Evolutionary conservation across 1,140 invertebrate genomes (phyloP).

Genomic region (Eurosta solidaginis): DNA sequence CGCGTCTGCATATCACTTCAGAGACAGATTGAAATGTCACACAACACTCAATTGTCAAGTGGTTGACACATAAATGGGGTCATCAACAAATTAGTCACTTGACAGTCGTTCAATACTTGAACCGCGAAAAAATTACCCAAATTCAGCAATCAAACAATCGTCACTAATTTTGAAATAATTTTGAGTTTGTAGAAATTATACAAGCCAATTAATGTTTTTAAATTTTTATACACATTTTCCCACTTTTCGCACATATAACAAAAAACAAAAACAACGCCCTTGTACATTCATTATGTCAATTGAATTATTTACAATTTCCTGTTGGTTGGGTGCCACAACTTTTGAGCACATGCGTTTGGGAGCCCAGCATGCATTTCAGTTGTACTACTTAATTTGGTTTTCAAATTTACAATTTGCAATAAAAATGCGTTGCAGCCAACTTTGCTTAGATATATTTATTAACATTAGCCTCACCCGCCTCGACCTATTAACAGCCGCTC

Average conservation of each 20-base stretch:
- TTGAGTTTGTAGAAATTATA: not conserved
- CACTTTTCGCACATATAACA: not conserved
- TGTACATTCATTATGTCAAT: not conserved
- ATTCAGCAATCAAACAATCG: not conserved
- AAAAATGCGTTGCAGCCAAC: constrained; percentile 4
- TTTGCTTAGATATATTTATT: not conserved
- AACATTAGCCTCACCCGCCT: not conserved
- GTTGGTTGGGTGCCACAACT: not conserved
- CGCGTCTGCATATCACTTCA: not conserved
- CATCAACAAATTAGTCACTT: constrained; percentile 7
- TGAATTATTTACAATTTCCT: constrained; percentile 29
- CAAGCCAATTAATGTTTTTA: not conserved
- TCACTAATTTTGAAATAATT: not conserved
- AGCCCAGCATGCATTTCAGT: too few species aligned
- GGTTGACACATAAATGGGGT: not conserved
- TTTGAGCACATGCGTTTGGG: not conserved
- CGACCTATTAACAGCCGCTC: too few species aligned
- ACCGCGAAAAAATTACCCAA: not conserved
- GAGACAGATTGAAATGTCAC: not conserved
- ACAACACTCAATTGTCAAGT: not conserved
- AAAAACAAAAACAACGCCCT: not conserved
- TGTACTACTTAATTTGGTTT: not conserved
- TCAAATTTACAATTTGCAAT: not conserved
- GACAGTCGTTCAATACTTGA: not conserved
- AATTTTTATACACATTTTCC: not conserved